Percentiles rank a stretch among this genome's conserved stretches.
Evolutionary conservation across 2,797 vertebrate species (phyloP).

Genomic region (Arrhamphus sclerolepis): DNA sequence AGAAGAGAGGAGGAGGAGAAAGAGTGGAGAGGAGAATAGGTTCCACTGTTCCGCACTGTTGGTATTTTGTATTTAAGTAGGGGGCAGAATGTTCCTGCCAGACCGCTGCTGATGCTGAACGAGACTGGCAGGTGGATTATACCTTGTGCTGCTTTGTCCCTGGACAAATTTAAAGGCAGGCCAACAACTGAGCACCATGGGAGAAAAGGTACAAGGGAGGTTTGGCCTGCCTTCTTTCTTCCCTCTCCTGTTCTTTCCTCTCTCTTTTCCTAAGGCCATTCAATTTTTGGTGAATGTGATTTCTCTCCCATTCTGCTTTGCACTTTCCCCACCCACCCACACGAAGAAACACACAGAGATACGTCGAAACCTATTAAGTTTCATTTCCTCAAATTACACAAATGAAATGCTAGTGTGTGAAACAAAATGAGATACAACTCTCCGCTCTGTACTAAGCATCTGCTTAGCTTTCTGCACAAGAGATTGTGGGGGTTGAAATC

Average conservation of each 20-base stretch:
- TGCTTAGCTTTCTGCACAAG: constrained; percentile 23
- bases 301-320: constrained; percentile 9
- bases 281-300: constrained; percentile 6
- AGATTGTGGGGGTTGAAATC: constrained; percentile 38
- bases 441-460: constrained; percentile 17
- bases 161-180: constrained; percentile 80
- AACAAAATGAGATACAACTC: constrained; percentile 3
- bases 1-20: constrained; percentile 42
- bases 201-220: constrained; percentile 51
- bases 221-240: constrained; percentile 27
- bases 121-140: constrained; percentile 83
- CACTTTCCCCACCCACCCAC: neutral
- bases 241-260: constrained; percentile 11
- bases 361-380: constrained; percentile 3
- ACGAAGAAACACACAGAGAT: neutral
- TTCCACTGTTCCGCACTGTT: constrained; percentile 79
- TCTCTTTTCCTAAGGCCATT: constrained; percentile 3
- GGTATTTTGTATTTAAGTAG: constrained; percentile 80
- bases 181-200: constrained; percentile 67
- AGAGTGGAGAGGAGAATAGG: constrained; percentile 55
- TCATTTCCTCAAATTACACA: constrained; percentile 4
- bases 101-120: constrained; percentile 75
- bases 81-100: constrained; percentile 81
- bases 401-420: constrained; percentile 8
- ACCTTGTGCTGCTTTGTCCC: constrained; percentile 78